phyloP scores from a whole-genome alignment of 2,113 vertebrate species.

The Oryzias melastigma region DNA sequence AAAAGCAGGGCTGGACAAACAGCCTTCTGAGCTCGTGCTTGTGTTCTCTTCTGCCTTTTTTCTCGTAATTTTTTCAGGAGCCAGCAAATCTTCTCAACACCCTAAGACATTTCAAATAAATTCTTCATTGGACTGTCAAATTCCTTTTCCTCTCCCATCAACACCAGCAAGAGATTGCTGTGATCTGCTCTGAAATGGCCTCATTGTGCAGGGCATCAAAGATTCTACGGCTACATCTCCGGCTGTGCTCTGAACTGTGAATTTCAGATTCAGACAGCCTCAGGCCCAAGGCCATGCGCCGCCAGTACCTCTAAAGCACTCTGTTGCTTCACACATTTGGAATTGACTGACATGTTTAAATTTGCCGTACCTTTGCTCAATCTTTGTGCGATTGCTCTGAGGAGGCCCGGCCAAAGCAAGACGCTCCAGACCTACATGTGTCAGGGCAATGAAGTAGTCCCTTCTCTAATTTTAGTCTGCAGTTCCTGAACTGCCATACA shows the following conservation, averaged over 20 bases:
- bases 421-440: conserved; percentile 72
- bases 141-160: conserved; percentile 71
- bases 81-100: conserved; percentile 68
- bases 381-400: conserved; percentile 44
- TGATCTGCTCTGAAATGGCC: conserved; percentile 71
- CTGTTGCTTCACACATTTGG: conserved; percentile 71
- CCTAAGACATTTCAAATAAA: conserved; percentile 76
- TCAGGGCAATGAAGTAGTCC: conserved; percentile 61
- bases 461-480: conserved; percentile 43
- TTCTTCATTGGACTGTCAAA: conserved; percentile 78
- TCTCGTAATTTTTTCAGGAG: conserved; percentile 52
- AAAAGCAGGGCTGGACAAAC: conserved; percentile 14
- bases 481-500: conserved; percentile 47
- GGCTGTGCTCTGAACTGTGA: conserved; percentile 75
- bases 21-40: conserved; percentile 29
- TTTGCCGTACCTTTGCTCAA: conserved; percentile 66
- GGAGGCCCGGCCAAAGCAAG: conserved; percentile 36
- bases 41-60: conserved; percentile 31
- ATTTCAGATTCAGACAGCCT: conserved; percentile 71
- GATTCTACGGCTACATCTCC: conserved; percentile 60
- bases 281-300: conserved; percentile 67
- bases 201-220: conserved; percentile 68
- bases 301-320: conserved; percentile 62
- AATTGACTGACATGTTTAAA: conserved; percentile 74
- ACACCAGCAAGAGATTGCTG: conserved; percentile 61